Evolutionary conservation across 2,797 vertebrate genomes (phyloP).

Genomic region (Nannoperca australis): DNA sequence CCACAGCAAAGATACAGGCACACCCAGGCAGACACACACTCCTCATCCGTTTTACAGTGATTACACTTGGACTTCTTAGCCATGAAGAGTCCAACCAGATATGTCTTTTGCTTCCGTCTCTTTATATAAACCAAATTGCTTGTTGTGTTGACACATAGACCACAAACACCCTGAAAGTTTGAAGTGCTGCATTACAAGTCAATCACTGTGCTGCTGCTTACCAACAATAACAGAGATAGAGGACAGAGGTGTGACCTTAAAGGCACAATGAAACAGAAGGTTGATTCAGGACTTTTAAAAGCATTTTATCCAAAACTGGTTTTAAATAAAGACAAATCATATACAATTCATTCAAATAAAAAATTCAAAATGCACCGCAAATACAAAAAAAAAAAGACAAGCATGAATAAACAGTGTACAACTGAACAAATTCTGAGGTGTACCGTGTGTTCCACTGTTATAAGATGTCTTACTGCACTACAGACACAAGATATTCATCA

Average conservation of each 20-base stretch:
- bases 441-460: neutral
- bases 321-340: constrained; percentile 54
- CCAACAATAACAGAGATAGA: neutral
- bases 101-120: neutral
- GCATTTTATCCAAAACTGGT: constrained; percentile 52
- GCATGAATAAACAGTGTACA: neutral
- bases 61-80: neutral
- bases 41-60: neutral
- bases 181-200: neutral
- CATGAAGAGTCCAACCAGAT: neutral
- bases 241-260: neutral
- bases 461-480: neutral
- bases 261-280: constrained; percentile 19
- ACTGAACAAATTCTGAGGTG: neutral
- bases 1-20: neutral
- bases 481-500: neutral
- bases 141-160: neutral
- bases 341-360: constrained; percentile 35
- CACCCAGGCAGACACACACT: constrained; percentile 21
- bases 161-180: neutral
- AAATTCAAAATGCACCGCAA: neutral
- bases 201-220: neutral
- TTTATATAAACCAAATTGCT: neutral
- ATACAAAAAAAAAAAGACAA: neutral
- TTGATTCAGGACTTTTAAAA: constrained; percentile 3